Base-by-base conservation (phyloP, 2,888 invertebrate species). In the Caenorhabditis sp. region DNA sequence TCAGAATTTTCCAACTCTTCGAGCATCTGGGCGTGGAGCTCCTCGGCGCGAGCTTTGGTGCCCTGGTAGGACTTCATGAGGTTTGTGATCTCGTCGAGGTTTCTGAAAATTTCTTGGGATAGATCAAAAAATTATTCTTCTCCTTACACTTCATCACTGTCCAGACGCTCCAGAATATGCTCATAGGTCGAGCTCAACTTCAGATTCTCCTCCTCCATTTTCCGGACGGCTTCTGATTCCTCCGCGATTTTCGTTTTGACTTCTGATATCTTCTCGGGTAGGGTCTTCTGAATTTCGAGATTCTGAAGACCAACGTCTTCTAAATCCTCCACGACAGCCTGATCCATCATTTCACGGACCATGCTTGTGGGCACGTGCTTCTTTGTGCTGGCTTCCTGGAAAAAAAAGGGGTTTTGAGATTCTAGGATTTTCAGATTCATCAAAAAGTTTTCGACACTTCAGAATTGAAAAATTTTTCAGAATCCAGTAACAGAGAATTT, bases 291-390 rank as follows among this genome's bases (percentile, higher is more conserved):
- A n/a, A 12, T 59, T 12, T 19, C 41, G 31, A 4, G 58, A 35
- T 10, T 28, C n/a, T 16, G 58, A 1, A 58, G 35, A 10, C 19
- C 14, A 3, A 14, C 59, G 41, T 59, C 31, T 44, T 56, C 41
- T n/a, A 6, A 59, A 22, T n/a, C 12, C 1, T 61, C 76, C 26
- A 54, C 63, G 10, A 41, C 51, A 2, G 69, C 77, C 12, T 69
- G 2, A 2, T 77, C 77, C 69, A 77, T 69, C 70, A 77, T 63
- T 35, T 51, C 44, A 6, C 69, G 69, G 16, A 70, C 56, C 7
- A 47, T 61, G 28, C 44, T 41, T 4, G 69, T 63, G 38, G 69
- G 49, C 0, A 77, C 77, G n/a, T 70, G 41, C 41, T 70, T 69
- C 24, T 70, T 77, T 0, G 77, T 19, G 0, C 63, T 54, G 8